Base-by-base conservation (phyloP, 2,113 vertebrate species). In the Oryzias curvinotus region DNA sequence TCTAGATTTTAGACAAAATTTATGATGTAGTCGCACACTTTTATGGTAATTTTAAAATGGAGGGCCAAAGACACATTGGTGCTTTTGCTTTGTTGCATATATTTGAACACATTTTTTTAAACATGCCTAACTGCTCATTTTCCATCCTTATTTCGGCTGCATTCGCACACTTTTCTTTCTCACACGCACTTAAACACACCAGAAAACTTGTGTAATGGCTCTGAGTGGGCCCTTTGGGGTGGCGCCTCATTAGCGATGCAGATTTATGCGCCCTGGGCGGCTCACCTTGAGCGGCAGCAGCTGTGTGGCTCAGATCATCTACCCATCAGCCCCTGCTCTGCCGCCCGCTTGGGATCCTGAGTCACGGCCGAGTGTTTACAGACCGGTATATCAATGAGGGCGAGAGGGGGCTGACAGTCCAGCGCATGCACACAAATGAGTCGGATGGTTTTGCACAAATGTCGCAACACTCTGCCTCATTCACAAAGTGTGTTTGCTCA, bases 221-320 rank as follows among this genome's bases (percentile, higher is more conserved):
- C 70, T 83, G 85, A 89, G 81, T 88, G 83, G 80, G 77, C 77
- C 71, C 78, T 74, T 10, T 47, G 80, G 71, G 71, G 60, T 49
- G 18, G 49, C 76, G 64, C 56, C 71, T 84, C 82, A 80, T 91
- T 72, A 75, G 54, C 62, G 19, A 88, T 88, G 87, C 71, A 90
- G 82, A 91, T 90, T 84, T 88, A 91, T 88, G 76, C 84, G 64
- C 55, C 63, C 71, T 3, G 69, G 77, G 75, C 69, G 41, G 78
- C 86, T 87, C 86, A 87, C 85, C 86, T 90, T 86, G 84, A 85
- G 78, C 79, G 54, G 65, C 60, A 64, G 80, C 86, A 90, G 86
- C 79, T 83, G 86, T 68, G 70, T 18, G 64, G 73, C 71, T 85
- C 83, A 77, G 71, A 81, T 78, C 74, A 67, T 81, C 72, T 78